Percentiles rank a stretch among this genome's conserved stretches.
phyloP scores from a whole-genome alignment of 2,797 vertebrate species.

The Dendrocincla tyrannina region DNA sequence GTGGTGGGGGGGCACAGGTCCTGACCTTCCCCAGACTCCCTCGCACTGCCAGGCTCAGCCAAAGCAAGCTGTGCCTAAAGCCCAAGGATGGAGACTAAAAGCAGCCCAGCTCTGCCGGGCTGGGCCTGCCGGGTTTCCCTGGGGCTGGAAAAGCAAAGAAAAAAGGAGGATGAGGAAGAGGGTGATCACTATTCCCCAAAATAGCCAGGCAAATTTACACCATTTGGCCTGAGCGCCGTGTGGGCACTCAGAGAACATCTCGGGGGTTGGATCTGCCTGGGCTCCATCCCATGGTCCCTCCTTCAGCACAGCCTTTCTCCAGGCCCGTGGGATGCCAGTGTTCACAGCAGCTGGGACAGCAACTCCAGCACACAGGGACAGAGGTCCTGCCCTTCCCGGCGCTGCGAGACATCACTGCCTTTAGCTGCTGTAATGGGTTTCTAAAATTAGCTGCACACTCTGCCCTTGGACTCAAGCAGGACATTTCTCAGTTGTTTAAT shows the following conservation, averaged over 20 bases:
- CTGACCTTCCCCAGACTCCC: neutral
- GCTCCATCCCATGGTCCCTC: neutral
- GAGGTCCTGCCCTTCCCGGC: neutral
- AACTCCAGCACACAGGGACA: neutral
- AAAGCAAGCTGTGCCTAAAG: neutral
- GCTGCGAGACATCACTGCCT: neutral
- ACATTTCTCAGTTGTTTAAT: slow-evolving; percentile 22
- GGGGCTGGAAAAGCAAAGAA: neutral
- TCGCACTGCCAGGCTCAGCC: rapidly evolving
- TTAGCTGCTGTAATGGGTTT: neutral
- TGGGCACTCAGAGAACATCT: neutral
- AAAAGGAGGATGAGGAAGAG: neutral
- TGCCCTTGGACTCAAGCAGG: slow-evolving; percentile 20
- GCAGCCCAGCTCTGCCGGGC: neutral
- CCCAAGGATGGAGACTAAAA: neutral
- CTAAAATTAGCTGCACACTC: slow-evolving; percentile 44
- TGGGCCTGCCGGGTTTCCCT: neutral
- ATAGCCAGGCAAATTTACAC: neutral
- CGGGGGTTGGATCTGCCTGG: neutral
- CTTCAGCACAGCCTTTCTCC: neutral
- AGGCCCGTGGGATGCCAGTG: neutral
- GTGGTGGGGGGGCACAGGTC: rapidly evolving
- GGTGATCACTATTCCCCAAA: neutral
- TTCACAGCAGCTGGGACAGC: neutral
- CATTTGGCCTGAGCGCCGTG: rapidly evolving